Percentiles rank a stretch among this genome's conserved stretches.
Conservation (phyloP, 2,113 vertebrate species). For the Lagopus leucura region DNA sequence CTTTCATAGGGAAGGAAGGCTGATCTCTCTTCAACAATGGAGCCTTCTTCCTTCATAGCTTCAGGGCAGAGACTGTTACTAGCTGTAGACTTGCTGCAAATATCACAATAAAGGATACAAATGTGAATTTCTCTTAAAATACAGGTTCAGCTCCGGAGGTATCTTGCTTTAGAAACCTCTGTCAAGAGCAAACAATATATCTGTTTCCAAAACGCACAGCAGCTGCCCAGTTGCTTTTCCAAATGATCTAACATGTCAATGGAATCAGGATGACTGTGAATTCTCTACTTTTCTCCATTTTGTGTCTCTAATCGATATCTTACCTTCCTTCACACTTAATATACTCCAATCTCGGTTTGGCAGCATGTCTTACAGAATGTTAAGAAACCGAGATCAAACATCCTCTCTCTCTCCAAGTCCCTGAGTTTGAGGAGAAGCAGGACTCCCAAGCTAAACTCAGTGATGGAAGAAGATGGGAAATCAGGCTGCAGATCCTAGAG, state of each 20-base stretch:
- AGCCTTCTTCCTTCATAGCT: conserved; percentile 79
- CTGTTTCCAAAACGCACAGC: conserved; percentile 63
- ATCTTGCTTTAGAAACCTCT: conserved; percentile 77
- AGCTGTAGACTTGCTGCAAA: conserved; percentile 76
- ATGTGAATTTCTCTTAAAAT: conserved; percentile 81
- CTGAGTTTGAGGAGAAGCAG: neutral
- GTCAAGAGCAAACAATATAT: conserved; percentile 69
- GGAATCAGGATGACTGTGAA: conserved; percentile 18
- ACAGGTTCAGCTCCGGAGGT: conserved; percentile 65
- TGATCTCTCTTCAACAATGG: conserved; percentile 76
- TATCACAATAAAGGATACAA: conserved; percentile 83
- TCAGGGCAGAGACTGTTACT: conserved; percentile 78
- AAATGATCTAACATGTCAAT: conserved; percentile 9
- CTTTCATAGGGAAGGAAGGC: conserved; percentile 66
- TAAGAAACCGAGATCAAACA: neutral
- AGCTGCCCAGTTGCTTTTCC: conserved; percentile 17
- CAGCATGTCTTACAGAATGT: neutral
- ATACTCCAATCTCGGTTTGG: neutral
- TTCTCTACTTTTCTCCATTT: conserved; percentile 19
- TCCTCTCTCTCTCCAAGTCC: neutral
- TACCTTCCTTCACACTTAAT: conserved; percentile 32
- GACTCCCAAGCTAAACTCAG: neutral
- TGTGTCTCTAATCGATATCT: conserved; percentile 25
- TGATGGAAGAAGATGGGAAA: neutral
- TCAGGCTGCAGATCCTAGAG: neutral